Evolutionary conservation across 2,797 vertebrate species (phyloP), one percentile per base, ranked within the genome.

Genomic region (Sebastes minor): DNA sequence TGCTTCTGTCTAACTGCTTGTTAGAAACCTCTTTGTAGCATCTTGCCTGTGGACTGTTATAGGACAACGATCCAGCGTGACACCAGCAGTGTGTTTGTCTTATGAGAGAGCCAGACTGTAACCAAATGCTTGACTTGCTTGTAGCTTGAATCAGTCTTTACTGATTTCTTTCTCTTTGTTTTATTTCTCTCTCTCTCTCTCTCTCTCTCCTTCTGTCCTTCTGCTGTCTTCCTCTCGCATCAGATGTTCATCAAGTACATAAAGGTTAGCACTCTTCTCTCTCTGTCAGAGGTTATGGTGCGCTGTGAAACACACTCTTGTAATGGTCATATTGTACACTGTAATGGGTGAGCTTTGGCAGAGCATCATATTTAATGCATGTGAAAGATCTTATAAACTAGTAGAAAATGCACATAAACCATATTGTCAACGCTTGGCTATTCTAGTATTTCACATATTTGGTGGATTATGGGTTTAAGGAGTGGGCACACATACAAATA

Each of bases 181-280:
- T 90, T 93, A 88, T 95, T 92, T 96, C 91, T 91, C 80, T 20
- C 71, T 87, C 93, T 95, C 89, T 91, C 80, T 67, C 49, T 94
- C 90, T 20, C 22, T 91, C 81, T 86, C 71, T 87, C 93, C 61
- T 92, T 90, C 95, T 94, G 78, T 94, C 89, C 81, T 84, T 85
- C 90, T 95, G 91, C 94, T 90, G 94, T 95, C 94, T 95, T 90
- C 95, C 91, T 96, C 95, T 97, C 79, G 96, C 97, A 95, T 99
- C 98, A 99, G 99, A 99, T 99, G 98, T 99, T 99, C 98, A 99
- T 99, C 98, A 99, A 99, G 95, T 99, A 99, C 97, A 97, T 99
- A 96, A 99, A 99, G 99, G 99, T 99, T 98, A 98, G 98, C 96
- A 96, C 93, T 92, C 94, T 95, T 94, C 92, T 96, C 93, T 96